Evolutionary conservation across 2,888 invertebrate genomes (phyloP).

Genomic region (Eristalis pertinax): DNA sequence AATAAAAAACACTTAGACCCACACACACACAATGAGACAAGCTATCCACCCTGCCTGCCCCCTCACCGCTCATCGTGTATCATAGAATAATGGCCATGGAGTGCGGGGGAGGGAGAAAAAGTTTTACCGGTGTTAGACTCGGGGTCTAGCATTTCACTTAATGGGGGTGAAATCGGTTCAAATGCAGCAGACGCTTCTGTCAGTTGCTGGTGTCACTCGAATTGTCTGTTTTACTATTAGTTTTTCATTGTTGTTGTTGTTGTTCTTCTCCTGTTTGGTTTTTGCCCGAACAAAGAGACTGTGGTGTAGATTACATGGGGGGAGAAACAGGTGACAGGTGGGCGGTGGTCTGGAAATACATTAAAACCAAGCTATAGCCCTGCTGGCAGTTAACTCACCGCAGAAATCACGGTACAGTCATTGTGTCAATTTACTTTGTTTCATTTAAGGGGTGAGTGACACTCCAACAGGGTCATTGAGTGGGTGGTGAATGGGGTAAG

Average conservation of each 20-base stretch:
- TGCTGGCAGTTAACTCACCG: conserved; percentile 53
- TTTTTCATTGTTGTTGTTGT: not conserved
- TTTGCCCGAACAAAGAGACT: not conserved
- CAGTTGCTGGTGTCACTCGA: conserved; percentile 51
- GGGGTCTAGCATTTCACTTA: conserved; percentile 52
- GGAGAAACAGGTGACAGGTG: not conserved
- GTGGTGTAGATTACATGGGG: conserved; percentile 56
- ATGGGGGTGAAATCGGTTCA: conserved; percentile 70
- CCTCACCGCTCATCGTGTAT: not conserved
- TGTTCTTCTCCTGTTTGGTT: not conserved
- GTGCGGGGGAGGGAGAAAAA: not conserved
- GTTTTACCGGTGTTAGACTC: conserved; percentile 17
- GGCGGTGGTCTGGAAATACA: conserved; percentile 45
- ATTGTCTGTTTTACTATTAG: conserved; percentile 46
- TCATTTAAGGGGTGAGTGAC: conserved; percentile 59
- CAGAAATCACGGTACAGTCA: conserved; percentile 64
- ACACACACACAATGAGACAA: conserved; percentile 11
- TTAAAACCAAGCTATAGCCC: conserved; percentile 62
- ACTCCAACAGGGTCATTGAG: conserved; percentile 19
- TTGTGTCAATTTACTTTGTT: conserved; percentile 68
- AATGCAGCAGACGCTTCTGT: conserved; percentile 60
- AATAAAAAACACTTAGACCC: conserved; percentile 79
- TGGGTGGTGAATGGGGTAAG: not conserved
- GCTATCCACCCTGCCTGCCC: not conserved
- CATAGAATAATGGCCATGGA: conserved; percentile 2